These are phyloP conservation scores for Arion vulgaris DNA, from an alignment of 1,140 invertebrate genomes.

Conservation along the genomic window DNA sequence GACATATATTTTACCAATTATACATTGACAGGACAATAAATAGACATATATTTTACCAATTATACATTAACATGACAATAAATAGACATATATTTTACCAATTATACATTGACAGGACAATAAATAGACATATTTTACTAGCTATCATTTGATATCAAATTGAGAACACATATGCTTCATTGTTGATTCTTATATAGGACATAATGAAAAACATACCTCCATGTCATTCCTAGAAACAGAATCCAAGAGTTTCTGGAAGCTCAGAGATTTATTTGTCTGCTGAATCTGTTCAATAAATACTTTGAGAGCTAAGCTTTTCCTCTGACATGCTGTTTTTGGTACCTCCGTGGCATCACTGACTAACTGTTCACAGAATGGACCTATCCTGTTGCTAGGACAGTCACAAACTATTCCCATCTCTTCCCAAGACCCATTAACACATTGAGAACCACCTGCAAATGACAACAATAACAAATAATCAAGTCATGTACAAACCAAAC, in stretches of 20 bases:
- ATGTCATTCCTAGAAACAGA: background rate
- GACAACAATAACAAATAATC: background rate
- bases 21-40: no score
- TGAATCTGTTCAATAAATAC: background rate
- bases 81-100: no score
- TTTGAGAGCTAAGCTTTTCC: background rate
- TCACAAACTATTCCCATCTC: background rate
- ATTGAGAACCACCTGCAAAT: background rate
- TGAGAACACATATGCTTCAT: no score
- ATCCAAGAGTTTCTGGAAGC: background rate
- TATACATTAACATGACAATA: no score
- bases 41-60: no score
- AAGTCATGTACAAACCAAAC: no score
- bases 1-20: no score
- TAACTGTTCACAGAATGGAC: background rate
- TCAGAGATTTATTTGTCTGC: background rate
- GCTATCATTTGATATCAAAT: no score
- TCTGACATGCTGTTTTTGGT: background rate
- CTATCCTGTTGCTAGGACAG: background rate
- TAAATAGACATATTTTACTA: no score
- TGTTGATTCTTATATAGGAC: no score
- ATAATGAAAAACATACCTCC: background rate
- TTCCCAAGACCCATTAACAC: background rate
- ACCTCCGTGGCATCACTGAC: background rate
- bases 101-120: no score